These are phyloP conservation scores for human (Homo sapiens) DNA, from an alignment of 2,113 vertebrate species.

Conservation along the genomic window GRCh38 chr7:40121001-40121500, in stretches of 20 bases:
- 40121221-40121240: background rate
- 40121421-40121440: no score
- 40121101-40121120: background rate
- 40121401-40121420: no score
- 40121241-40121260: background rate
- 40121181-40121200: background rate
- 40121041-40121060: background rate
- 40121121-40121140: background rate
- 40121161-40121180: background rate
- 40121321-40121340: background rate
- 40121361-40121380: background rate
- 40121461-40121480: no score
- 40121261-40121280: background rate
- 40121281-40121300: background rate
- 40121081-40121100: background rate
- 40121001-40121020: background rate
- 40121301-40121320: background rate
- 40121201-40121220: background rate
- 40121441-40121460: no score
- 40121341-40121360: background rate
- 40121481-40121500: no score
- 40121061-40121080: background rate
- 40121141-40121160: background rate
- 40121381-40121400: background rate
- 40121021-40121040: background rate